These are phyloP conservation scores for Buphagus erythrorhynchus DNA, from an alignment of 2,797 vertebrate genomes.

Conservation along the genomic window DNA sequence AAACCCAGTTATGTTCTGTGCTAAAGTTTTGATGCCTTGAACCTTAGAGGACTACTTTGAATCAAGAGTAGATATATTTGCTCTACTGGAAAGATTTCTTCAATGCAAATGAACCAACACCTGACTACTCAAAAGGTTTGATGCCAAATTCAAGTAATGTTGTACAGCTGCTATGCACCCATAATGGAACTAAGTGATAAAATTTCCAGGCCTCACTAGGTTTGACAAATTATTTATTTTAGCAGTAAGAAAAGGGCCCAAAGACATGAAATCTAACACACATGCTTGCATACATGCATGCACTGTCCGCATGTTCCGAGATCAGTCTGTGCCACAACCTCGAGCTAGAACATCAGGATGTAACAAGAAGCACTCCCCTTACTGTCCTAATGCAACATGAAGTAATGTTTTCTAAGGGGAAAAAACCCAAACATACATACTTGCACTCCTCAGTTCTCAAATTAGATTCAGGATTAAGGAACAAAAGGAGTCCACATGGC, in stretches of 20 bases:
- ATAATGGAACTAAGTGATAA: not conserved
- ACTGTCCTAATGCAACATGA: not conserved
- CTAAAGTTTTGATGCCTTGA: not conserved
- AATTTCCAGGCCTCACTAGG: not conserved
- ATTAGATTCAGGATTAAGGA: not conserved
- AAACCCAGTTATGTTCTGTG: not conserved
- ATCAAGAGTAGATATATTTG: not conserved
- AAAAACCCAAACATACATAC: not conserved
- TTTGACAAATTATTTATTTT: not conserved
- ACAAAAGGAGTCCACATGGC: not conserved
- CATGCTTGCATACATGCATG: not conserved
- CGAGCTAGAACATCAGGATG: not conserved
- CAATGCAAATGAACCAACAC: not conserved
- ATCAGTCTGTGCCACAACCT: not conserved
- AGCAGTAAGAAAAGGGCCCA: not conserved
- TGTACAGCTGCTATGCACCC: not conserved
- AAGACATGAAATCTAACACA: not conserved
- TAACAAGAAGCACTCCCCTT: not conserved
- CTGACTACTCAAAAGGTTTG: not conserved
- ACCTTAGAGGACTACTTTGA: not conserved
- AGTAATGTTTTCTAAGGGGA: not conserved
- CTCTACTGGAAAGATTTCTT: not conserved
- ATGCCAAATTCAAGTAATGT: not conserved
- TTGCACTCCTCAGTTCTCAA: not conserved
- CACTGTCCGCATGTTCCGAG: not conserved